Evolutionary conservation across 2,888 invertebrate species (phyloP), one percentile per base, ranked within the genome.

Genomic region (Zygogramma bicolorata): DNA sequence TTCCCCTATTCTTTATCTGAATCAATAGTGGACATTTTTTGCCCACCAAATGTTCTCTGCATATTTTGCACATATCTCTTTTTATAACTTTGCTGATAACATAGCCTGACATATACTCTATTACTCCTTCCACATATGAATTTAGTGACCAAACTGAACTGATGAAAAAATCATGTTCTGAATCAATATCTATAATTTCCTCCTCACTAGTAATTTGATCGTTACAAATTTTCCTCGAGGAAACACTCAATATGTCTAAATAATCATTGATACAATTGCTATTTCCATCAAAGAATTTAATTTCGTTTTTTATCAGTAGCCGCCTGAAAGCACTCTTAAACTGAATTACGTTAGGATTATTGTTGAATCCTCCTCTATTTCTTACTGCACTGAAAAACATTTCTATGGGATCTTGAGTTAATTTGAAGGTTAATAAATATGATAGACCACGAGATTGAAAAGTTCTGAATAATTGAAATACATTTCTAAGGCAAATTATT

Each of bases 361-460:
- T n/a, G n/a, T n/a, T n/a, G n/a, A n/a, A n/a, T n/a, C n/a, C n/a
- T n/a, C n/a, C n/a, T n/a, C n/a, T n/a, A n/a, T n/a, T n/a, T n/a
- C n/a, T 15, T 25, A 53, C 20, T 10, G 53, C 53, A 20, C 53
- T 53, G 5, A 53, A 53, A 20, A 53, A 53, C 53, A 53, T 53
- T 53, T 53, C 53, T 5, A 53, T 13, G 13, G 53, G 53, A 53
- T 53, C 53, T 53, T 53, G 53, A 53, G 53, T 8, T 20, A 53
- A 0, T 25, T 53, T 34, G 34, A 34, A 53, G 13, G 53, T 18
- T 20, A 53, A 53, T 20, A 53, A 53, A 53, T 53, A 53, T 53
- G 20, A 34, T 34, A 34, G 34, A 34, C 53, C 53, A 53, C 13
- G 10, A 4, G 22, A 53, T 20, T 20, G 20, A 10, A 13, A 53